These are phyloP conservation scores for Paracentrotus lividus DNA, from an alignment of 53 echinoderm and acorn worm genomes.

Conservation along the genomic window DNA sequence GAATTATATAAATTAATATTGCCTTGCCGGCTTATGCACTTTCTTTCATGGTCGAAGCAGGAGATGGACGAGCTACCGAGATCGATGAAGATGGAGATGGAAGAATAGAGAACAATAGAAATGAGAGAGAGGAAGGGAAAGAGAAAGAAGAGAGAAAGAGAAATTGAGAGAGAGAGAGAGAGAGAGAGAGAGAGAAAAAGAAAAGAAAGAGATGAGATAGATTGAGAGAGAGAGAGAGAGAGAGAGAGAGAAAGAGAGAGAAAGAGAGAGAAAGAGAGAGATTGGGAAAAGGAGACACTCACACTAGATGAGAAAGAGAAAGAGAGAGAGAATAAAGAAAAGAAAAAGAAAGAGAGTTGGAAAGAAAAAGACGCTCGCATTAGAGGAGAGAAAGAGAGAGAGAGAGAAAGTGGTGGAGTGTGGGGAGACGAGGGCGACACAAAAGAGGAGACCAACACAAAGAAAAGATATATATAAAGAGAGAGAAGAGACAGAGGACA, in stretches of 20 bases:
- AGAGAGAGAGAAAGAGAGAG: neutral
- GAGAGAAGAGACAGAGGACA: neutral
- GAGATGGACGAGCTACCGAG: slow-evolving; percentile 36
- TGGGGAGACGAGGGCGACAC: too few species aligned
- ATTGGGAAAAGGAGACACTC: neutral
- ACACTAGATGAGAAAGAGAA: neutral
- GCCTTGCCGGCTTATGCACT: slow-evolving; percentile 80
- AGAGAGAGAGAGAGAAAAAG: neutral
- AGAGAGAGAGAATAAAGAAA: neutral
- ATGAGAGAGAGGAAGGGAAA: neutral
- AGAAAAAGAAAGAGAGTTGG: neutral
- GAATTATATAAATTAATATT: slow-evolving; percentile 85
- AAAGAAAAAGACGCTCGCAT: neutral
- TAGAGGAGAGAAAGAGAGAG: neutral
- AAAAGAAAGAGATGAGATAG: neutral
- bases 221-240: neutral
- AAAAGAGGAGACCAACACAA: neutral
- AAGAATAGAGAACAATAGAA: neutral
- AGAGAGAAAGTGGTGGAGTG: neutral
- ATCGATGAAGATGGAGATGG: slow-evolving; percentile 4
- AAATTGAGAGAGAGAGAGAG: neutral
- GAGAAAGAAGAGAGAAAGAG: neutral
- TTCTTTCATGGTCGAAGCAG: slow-evolving; percentile 57
- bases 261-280: neutral
- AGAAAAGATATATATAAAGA: neutral